Conservation (phyloP, 2,113 vertebrate species). For the Bubo bubo region DNA sequence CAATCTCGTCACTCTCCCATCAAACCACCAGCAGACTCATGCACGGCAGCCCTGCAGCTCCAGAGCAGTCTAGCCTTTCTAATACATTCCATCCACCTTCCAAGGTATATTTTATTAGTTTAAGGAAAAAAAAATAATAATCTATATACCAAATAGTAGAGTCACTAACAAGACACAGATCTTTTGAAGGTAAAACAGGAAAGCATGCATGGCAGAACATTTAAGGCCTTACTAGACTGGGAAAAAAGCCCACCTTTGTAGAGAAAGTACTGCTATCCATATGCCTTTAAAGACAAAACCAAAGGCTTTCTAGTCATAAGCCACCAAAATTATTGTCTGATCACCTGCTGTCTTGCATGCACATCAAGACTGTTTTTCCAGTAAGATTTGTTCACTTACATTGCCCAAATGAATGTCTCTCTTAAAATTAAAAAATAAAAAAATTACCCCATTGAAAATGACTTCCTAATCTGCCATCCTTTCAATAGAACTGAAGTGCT, state of each 20-base stretch:
- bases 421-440: not conserved
- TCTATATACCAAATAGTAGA: not conserved
- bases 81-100: not conserved
- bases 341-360: constrained; percentile 23
- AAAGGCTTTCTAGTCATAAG: not conserved
- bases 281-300: not conserved
- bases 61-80: not conserved
- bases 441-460: constrained; percentile 62
- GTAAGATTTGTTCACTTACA: constrained; percentile 7
- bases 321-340: not conserved
- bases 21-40: rapidly evolving
- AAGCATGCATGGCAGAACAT: not conserved
- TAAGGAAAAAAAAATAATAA: not conserved
- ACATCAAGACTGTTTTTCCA: constrained; percentile 28
- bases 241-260: not conserved
- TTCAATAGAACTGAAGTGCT: constrained; percentile 74
- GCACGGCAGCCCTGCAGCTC: not conserved
- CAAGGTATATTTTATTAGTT: not conserved
- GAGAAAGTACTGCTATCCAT: not conserved
- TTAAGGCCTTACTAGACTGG: not conserved
- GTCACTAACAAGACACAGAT: not conserved
- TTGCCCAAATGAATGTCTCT: constrained; percentile 49
- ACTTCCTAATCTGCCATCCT: constrained; percentile 72
- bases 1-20: not conserved
- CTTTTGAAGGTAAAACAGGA: not conserved